Evolutionary conservation across 1,140 invertebrate species (phyloP).

Genomic region (Ostrea edulis): DNA sequence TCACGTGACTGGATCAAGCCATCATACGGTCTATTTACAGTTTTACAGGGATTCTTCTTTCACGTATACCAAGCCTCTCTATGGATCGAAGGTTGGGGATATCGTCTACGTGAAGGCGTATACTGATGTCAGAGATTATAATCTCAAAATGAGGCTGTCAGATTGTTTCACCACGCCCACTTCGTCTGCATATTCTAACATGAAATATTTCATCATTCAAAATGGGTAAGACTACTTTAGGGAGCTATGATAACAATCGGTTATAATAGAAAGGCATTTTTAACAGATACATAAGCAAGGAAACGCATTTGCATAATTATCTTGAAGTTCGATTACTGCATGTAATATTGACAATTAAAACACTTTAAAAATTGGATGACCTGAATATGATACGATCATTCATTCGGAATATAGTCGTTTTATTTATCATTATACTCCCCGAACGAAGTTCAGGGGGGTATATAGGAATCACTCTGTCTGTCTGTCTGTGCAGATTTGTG

Average conservation of each 20-base stretch:
- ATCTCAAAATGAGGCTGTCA: slow-evolving; percentile 47
- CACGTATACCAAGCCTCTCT: neutral
- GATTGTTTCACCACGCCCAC: slow-evolving; percentile 47
- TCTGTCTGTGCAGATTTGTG: too few species aligned
- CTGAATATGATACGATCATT: too few species aligned
- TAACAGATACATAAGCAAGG: too few species aligned
- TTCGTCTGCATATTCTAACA: neutral
- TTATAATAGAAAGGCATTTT: too few species aligned
- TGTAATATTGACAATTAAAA: neutral
- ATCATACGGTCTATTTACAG: slow-evolving; percentile 31
- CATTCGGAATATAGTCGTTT: too few species aligned
- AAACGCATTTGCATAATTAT: too few species aligned
- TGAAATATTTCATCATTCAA: slow-evolving; percentile 44
- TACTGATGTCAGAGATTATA: slow-evolving; percentile 41
- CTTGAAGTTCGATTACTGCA: too few species aligned
- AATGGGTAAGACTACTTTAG: slow-evolving; percentile 38
- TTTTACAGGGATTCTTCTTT: slow-evolving; percentile 45
- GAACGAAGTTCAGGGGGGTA: too few species aligned
- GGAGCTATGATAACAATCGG: too few species aligned
- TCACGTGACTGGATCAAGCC: neutral
- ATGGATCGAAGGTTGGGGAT: slow-evolving; percentile 37
- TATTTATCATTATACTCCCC: too few species aligned
- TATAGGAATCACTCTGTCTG: too few species aligned
- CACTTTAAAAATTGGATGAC: neutral
- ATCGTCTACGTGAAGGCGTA: slow-evolving; percentile 44